Percentiles rank a stretch among this genome's conserved stretches.
Conservation (phyloP, 2,797 vertebrate genomes). For the Microctenopoma steveboyesi region DNA sequence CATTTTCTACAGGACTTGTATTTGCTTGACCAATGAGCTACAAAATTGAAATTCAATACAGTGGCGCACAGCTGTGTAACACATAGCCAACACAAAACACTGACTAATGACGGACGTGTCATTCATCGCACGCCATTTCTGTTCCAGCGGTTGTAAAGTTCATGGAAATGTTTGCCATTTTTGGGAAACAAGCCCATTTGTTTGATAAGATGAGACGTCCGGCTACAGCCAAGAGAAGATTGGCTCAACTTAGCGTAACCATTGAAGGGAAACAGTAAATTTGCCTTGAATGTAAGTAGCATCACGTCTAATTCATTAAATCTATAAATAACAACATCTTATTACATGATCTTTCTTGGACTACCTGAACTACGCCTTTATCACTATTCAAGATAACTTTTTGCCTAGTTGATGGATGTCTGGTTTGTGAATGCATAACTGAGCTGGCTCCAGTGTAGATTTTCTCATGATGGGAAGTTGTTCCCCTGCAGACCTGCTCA, state of each 20-base stretch:
- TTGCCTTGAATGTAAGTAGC: background rate
- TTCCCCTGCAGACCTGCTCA: slow-evolving; percentile 56
- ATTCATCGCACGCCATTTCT: slow-evolving; percentile 15
- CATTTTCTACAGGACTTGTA: slow-evolving; percentile 40
- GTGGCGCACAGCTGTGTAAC: slow-evolving; percentile 18
- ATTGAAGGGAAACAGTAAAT: background rate
- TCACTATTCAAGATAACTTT: background rate
- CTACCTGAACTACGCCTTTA: background rate
- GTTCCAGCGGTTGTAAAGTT: slow-evolving; percentile 11
- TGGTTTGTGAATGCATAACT: slow-evolving; percentile 11
- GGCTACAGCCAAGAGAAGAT: background rate
- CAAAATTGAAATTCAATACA: slow-evolving; percentile 54
- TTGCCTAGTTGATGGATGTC: slow-evolving; percentile 10
- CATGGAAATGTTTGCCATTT: slow-evolving; percentile 9
- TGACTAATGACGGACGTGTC: background rate
- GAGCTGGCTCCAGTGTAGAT: slow-evolving; percentile 9
- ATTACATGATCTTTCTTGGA: background rate
- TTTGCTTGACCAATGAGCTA: slow-evolving; percentile 51
- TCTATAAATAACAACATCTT: background rate
- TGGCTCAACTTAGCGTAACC: background rate
- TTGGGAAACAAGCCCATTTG: background rate
- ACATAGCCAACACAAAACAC: slow-evolving; percentile 11
- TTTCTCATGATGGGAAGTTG: slow-evolving; percentile 44
- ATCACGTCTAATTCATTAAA: too few relatives aligned
- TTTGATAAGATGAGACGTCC: background rate